A percentile compares a stretch with the other conserved stretches of the same genome.
Evolutionary conservation across 2,113 vertebrate genomes (phyloP).

Genomic region (Aphyosemion australe): DNA sequence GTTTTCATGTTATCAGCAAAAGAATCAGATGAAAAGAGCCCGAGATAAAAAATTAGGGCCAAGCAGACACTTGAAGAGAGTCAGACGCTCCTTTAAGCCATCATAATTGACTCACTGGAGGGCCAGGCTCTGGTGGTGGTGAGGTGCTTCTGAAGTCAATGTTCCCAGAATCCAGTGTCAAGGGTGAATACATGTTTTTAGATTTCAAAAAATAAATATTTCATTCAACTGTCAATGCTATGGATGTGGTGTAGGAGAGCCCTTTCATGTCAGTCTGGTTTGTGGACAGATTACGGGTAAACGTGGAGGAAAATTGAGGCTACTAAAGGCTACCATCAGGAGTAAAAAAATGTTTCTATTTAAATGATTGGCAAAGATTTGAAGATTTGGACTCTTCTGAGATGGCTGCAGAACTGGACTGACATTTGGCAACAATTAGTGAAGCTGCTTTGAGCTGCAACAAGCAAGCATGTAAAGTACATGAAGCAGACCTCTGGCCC

Average conservation of each 20-base stretch:
- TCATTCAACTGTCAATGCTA: constrained; percentile 79
- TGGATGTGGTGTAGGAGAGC: constrained; percentile 58
- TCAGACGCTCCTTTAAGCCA: constrained; percentile 73
- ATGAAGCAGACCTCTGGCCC: constrained; percentile 46
- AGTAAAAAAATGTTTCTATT: constrained; percentile 49
- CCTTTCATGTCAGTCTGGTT: constrained; percentile 74
- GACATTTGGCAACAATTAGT: constrained; percentile 80
- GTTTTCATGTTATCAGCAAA: constrained; percentile 64
- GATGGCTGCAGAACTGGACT: constrained; percentile 56
- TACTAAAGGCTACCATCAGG: constrained; percentile 62
- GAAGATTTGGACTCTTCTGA: constrained; percentile 29
- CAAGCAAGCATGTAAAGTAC: constrained; percentile 57
- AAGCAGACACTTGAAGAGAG: constrained; percentile 71
- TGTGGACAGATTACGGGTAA: constrained; percentile 45
- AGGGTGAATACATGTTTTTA: constrained; percentile 83
- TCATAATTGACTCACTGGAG: constrained; percentile 82
- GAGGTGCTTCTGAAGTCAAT: constrained; percentile 79
- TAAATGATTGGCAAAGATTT: constrained; percentile 61
- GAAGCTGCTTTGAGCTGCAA: constrained; percentile 58
- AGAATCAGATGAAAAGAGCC: constrained; percentile 69
- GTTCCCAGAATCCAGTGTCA: constrained; percentile 74
- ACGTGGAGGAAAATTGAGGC: constrained; percentile 64
- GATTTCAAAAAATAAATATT: constrained; percentile 82
- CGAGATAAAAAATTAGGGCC: constrained; percentile 72
- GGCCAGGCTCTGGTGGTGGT: constrained; percentile 65